phyloP scores from a whole-genome alignment of 2,888 invertebrate species.

The Catocala sponsa region DNA sequence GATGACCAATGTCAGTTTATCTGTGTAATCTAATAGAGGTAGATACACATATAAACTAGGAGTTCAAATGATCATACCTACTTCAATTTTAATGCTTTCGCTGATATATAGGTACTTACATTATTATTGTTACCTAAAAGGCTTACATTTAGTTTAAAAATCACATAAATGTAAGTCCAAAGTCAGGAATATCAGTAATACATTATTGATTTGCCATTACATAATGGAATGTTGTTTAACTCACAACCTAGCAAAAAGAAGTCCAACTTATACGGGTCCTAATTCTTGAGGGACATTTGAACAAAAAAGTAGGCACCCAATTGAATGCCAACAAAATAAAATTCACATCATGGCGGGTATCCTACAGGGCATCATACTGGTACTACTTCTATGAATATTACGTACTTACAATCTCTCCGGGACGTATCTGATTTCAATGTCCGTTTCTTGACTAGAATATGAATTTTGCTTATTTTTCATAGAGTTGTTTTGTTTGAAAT shows the following conservation, averaged over 20 bases:
- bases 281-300: slow-evolving; percentile 14
- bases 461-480: slow-evolving; percentile 12
- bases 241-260: slow-evolving; percentile 5
- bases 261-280: slow-evolving; percentile 1
- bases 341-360: slow-evolving; percentile 23
- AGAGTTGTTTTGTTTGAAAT: not conserved
- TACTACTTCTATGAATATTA: slow-evolving; percentile 20
- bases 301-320: slow-evolving; percentile 17
- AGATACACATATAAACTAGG: no score
- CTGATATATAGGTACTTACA: no score
- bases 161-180: not conserved
- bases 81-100: no score
- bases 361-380: slow-evolving; percentile 4
- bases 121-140: no score
- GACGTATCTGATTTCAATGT: slow-evolving; percentile 24
- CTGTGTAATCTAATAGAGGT: no score
- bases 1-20: no score
- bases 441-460: slow-evolving; percentile 20
- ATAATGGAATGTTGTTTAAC: slow-evolving; percentile 9
- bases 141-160: not conserved
- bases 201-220: slow-evolving; percentile 11
- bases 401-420: slow-evolving; percentile 10
- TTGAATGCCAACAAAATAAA: slow-evolving; percentile 32
- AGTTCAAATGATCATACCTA: no score
- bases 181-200: no score